Base-by-base conservation (phyloP, 2,888 invertebrate genomes). In the Caenorhabditis japonica region DNA sequence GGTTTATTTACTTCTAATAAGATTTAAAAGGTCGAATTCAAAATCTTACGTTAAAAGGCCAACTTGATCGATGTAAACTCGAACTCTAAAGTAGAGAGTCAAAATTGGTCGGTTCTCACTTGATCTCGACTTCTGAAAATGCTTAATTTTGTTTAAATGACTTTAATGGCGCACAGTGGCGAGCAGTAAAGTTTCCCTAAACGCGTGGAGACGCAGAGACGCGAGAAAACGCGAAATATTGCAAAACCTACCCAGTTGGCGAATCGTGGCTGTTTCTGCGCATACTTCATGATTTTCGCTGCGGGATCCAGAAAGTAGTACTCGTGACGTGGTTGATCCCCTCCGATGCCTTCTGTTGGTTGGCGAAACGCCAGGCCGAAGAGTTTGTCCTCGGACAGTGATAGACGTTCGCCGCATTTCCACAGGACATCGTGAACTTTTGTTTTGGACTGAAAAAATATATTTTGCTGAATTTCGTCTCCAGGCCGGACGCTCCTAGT, bases 31-130 rank as follows among this genome's bases (percentile, higher is more conserved):
- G 5, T 5, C 7, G 17, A 10, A 27, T 60, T 25, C 7, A 39
- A 59, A 41, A 62, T 73, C 83, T 74, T 39, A 84, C 84, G 77
- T 77, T 49, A 83, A 75, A 39, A 82, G 44, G 41, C 80, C 62
- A 23, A 83, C 77, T 51, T 80, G 79, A 59, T 83, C 83, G 52
- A 85, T 78, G 68, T 82, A 85, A n/a, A 82, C 81, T 33, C 81
- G 72, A 8, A 85, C 84, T 64, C 85, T 77, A 27, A 84, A 77
- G 51, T 84, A 83, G 8, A 85, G 77, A 1, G 81, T 79, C 44
- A 85, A 58, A 39, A 79, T 58, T 7, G 85, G 83, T 25, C 82
- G 79, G 53, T 77, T 79, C 43, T 84, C 83, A 27, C 72, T 76
- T 25, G 75, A 76, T 51, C 58, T 62, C 17, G 71, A 66, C 41